These are phyloP conservation scores for Crypturellus undulatus DNA, from an alignment of 2,113 vertebrate genomes.

Conservation along the genomic window DNA sequence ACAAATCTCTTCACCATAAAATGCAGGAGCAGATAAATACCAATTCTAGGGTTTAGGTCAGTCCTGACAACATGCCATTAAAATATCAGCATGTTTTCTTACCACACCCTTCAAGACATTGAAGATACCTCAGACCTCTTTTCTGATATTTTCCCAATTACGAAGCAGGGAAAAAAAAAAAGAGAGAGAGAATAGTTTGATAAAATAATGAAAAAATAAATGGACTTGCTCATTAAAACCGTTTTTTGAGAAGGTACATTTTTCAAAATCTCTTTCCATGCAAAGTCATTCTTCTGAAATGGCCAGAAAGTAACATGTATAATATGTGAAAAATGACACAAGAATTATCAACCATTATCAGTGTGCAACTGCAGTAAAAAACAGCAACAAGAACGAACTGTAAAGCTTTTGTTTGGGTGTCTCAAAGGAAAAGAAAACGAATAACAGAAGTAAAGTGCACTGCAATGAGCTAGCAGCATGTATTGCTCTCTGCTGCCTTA, in stretches of 20 bases:
- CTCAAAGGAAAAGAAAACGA: slow-evolving; percentile 24
- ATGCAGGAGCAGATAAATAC: neutral
- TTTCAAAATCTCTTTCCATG: neutral
- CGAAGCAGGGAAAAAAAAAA: neutral
- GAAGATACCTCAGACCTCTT: neutral
- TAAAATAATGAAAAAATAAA: neutral
- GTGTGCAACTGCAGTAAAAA: neutral
- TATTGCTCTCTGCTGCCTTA: neutral
- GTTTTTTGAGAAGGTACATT: neutral
- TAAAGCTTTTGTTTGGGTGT: neutral
- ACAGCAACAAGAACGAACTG: neutral
- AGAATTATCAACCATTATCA: neutral
- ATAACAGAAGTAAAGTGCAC: neutral
- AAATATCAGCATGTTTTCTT: neutral
- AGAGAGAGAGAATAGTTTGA: neutral
- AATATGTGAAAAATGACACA: accelerated
- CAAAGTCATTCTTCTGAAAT: neutral
- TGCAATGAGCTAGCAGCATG: neutral
- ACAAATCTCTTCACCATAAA: neutral
- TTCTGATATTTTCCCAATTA: neutral
- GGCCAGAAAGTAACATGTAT: neutral
- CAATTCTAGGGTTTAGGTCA: neutral
- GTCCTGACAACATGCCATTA: neutral
- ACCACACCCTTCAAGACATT: neutral
- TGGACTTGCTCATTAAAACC: neutral